Evolutionary conservation across 2,888 invertebrate genomes (phyloP).

Genomic region (Coecobrya sp.): DNA sequence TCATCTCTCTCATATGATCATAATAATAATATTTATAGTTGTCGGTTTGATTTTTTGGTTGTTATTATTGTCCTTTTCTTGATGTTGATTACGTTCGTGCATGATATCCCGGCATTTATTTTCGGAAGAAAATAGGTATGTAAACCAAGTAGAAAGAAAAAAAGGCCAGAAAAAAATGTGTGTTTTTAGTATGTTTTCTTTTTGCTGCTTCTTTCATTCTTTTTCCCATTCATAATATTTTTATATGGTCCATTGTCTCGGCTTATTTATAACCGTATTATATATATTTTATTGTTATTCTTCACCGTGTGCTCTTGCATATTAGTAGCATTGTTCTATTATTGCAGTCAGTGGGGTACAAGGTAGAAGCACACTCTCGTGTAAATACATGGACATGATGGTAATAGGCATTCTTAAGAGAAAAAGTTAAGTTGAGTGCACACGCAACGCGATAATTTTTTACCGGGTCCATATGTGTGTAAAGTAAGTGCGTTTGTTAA

Average conservation of each 20-base stretch:
- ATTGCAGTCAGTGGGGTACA: constrained; percentile 48
- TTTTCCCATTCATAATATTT: constrained; percentile 24
- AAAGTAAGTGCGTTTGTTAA: constrained; percentile 15
- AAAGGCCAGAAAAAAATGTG: not conserved
- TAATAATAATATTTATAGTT: constrained; percentile 26
- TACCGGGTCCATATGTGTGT: constrained; percentile 46
- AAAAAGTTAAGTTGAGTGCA: constrained; percentile 8
- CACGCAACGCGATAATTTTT: constrained; percentile 68
- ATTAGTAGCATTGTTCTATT: constrained; percentile 21
- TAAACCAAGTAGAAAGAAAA: constrained; percentile 13
- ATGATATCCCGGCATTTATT: constrained; percentile 61
- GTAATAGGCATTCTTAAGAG: too few species aligned
- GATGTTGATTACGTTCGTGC: constrained; percentile 13
- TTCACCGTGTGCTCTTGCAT: not conserved
- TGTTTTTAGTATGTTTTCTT: constrained; percentile 13
- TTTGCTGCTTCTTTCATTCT: not conserved
- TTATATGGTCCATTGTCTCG: constrained; percentile 65
- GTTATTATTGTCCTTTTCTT: not conserved
- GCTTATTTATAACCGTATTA: constrained; percentile 33
- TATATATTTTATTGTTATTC: not conserved
- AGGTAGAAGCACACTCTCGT: not conserved
- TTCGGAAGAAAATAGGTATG: constrained; percentile 38
- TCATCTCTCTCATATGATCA: not conserved
- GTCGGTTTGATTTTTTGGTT: constrained; percentile 17
- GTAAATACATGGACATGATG: not conserved